phyloP scores from a whole-genome alignment of 2,888 invertebrate species.

The Aleiodes alternator region DNA sequence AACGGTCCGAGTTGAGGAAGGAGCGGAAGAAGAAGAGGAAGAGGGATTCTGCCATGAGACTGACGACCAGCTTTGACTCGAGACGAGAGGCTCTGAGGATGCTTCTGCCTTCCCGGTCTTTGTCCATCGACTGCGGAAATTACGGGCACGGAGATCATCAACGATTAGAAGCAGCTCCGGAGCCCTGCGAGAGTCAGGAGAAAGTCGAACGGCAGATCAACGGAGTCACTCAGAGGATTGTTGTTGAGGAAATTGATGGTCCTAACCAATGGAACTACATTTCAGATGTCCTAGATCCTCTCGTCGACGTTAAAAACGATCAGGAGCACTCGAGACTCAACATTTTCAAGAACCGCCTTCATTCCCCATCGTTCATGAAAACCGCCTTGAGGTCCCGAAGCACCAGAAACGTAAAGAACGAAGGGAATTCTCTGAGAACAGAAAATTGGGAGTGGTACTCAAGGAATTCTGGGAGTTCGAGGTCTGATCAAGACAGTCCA shows the following conservation, averaged over 20 bases:
- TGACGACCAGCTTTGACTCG: conserved; percentile 51
- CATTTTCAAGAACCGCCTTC: conserved; percentile 60
- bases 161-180: conserved; percentile 64
- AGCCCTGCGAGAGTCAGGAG: conserved; percentile 52
- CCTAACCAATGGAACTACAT: neutral
- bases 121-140: conserved; percentile 62
- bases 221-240: conserved; percentile 6
- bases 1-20: conserved; percentile 72
- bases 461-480: conserved; percentile 56
- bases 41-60: conserved; percentile 60
- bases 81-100: conserved; percentile 48
- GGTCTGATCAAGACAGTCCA: conserved; percentile 57
- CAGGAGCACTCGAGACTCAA: conserved; percentile 43
- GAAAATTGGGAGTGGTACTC: conserved; percentile 70
- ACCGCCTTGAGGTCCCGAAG: conserved; percentile 74
- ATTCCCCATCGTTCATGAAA: conserved; percentile 74
- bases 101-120: conserved; percentile 60
- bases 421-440: conserved; percentile 61
- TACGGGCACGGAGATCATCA: conserved; percentile 39
- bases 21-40: conserved; percentile 76
- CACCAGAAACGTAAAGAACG: conserved; percentile 63
- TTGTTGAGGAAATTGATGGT: conserved; percentile 38
- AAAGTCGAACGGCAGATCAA: neutral
- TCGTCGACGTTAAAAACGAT: neutral
- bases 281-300: neutral